A percentile compares a stretch with the other conserved stretches of the same genome.
Conservation (phyloP, 2,797 vertebrate species). For the Catharus ustulatus region DNA sequence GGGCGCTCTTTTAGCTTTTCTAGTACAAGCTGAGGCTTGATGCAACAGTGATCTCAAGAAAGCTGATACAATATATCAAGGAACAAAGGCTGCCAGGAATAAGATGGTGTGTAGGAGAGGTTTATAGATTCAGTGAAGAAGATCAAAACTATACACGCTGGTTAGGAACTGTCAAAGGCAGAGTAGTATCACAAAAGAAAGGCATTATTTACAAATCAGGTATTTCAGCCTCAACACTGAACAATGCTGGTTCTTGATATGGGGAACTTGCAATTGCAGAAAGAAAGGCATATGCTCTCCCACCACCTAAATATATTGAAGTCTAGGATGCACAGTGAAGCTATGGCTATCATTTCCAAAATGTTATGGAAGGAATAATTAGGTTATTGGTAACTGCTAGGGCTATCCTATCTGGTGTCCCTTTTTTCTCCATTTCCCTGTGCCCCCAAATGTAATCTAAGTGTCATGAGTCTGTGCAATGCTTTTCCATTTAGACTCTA, state of each 20-base stretch:
- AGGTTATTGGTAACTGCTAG: neutral
- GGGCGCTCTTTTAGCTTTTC: neutral
- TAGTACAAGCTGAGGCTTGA: neutral
- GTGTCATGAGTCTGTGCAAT: neutral
- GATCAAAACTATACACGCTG: neutral
- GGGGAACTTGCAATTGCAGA: rapidly evolving
- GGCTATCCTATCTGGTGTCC: neutral
- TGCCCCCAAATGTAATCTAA: neutral
- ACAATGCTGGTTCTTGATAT: neutral
- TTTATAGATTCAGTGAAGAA: neutral
- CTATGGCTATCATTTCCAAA: neutral
- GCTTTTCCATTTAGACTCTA: neutral
- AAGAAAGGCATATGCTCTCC: neutral
- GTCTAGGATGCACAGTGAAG: neutral
- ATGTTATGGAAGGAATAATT: neutral
- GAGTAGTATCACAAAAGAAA: neutral
- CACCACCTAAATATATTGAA: neutral
- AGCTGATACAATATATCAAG: neutral
- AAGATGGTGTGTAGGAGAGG: neutral
- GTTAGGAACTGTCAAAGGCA: neutral
- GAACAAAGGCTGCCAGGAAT: neutral
- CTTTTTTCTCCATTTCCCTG: neutral
- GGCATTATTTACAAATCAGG: neutral
- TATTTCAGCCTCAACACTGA: neutral
- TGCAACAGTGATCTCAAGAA: neutral